Evolutionary conservation across 2,888 invertebrate species (phyloP).

Genomic region (Lampropteryx suffumata): DNA sequence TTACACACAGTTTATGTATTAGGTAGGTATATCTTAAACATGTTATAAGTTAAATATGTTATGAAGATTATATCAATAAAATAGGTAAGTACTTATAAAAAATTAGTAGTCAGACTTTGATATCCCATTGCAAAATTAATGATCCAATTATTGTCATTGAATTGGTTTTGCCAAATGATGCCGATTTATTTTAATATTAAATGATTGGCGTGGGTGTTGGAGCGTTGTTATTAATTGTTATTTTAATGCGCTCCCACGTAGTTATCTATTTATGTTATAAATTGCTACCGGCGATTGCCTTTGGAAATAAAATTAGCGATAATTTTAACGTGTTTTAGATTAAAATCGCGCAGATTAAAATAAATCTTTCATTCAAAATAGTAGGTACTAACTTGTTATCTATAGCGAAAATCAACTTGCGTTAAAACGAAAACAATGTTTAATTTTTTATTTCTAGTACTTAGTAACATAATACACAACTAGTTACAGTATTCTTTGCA

Average conservation of each 20-base stretch:
- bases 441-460: too few relatives aligned
- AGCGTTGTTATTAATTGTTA: slow-evolving; percentile 31
- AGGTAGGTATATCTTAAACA: too few relatives aligned
- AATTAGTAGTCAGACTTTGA: slow-evolving; percentile 2
- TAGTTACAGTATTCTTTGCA: too few relatives aligned
- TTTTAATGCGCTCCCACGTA: slow-evolving; percentile 26
- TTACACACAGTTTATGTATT: too few relatives aligned
- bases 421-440: too few relatives aligned
- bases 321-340: slow-evolving; percentile 7
- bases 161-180: slow-evolving; percentile 21
- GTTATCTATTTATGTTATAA: slow-evolving; percentile 18
- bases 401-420: too few relatives aligned
- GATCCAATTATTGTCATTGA: slow-evolving; percentile 15
- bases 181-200: slow-evolving; percentile 8
- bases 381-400: too few relatives aligned
- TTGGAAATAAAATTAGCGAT: slow-evolving; percentile 13
- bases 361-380: too few relatives aligned
- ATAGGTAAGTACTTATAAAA: too few relatives aligned
- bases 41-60: too few relatives aligned
- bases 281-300: slow-evolving; percentile 14
- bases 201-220: slow-evolving; percentile 24
- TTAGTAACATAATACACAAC: too few relatives aligned
- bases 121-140: slow-evolving; percentile 17
- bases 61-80: too few relatives aligned
- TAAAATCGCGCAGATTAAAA: not conserved